phyloP scores from a whole-genome alignment of 2,113 vertebrate species.

The Epinephelus fuscoguttatus region DNA sequence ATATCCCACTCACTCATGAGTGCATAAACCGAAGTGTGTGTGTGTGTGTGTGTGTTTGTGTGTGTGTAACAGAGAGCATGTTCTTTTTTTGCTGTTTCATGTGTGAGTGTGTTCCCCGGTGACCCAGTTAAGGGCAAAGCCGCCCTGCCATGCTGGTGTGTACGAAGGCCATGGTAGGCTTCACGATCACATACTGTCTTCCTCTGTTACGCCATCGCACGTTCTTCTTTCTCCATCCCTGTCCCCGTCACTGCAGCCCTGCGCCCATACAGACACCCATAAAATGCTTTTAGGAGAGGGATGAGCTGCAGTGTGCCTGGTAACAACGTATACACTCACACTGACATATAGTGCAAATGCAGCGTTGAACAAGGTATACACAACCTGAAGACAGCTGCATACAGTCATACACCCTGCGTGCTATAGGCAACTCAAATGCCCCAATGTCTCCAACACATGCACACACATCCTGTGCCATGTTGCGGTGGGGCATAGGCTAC shows the following conservation, averaged over 20 bases:
- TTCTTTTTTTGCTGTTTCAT: conserved; percentile 69
- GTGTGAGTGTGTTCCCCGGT: conserved; percentile 66
- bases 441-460: conserved; percentile 30
- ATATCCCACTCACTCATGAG: conserved; percentile 48
- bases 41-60: neutral
- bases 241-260: conserved; percentile 73
- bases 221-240: conserved; percentile 42
- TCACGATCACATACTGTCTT: conserved; percentile 25
- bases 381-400: conserved; percentile 33
- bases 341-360: conserved; percentile 50
- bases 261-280: conserved; percentile 74
- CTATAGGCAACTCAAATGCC: conserved; percentile 31
- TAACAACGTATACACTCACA: conserved; percentile 45
- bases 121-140: conserved; percentile 81
- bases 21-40: conserved; percentile 24
- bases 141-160: conserved; percentile 51
- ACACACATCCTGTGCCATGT: conserved; percentile 54
- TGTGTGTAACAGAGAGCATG: conserved; percentile 45
- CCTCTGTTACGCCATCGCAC: conserved; percentile 26
- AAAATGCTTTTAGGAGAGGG: conserved; percentile 75
- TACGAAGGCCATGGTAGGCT: conserved; percentile 47
- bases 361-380: conserved; percentile 45
- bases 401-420: conserved; percentile 29
- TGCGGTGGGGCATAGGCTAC: conserved; percentile 58
- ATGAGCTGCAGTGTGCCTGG: conserved; percentile 71